These are phyloP conservation scores for Hippocampus barbouri DNA, from an alignment of 2,113 vertebrate genomes.

Conservation along the genomic window DNA sequence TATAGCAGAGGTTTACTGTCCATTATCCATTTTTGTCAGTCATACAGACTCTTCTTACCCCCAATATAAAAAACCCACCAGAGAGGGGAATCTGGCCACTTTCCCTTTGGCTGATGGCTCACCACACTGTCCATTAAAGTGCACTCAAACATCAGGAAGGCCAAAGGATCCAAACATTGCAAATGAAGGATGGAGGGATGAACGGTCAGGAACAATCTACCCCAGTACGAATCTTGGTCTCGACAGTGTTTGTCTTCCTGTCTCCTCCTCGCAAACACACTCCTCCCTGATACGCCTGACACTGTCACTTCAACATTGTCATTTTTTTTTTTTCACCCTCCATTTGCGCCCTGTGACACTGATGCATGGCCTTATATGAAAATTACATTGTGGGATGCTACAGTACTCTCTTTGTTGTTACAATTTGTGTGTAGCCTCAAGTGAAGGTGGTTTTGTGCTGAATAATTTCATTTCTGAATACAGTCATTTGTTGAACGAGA, in stretches of 20 bases:
- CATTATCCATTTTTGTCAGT: no score
- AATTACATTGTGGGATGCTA: not conserved
- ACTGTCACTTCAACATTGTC: conserved; percentile 23
- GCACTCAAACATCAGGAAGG: conserved; percentile 43
- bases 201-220: conserved; percentile 42
- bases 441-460: not conserved
- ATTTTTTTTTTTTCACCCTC: conserved; percentile 31
- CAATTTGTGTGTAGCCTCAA: not conserved
- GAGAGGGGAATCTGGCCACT: conserved; percentile 19
- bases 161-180: conserved; percentile 41
- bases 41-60: no score
- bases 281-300: not conserved
- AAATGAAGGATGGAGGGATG: conserved; percentile 30
- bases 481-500: not conserved
- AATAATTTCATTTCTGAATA: no score
- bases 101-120: conserved; percentile 42
- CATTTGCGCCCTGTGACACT: conserved; percentile 12
- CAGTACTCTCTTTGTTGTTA: not conserved
- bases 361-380: not conserved
- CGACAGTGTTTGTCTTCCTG: not conserved
- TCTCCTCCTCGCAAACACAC: not conserved
- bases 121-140: conserved; percentile 60
- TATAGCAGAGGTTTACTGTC: no score
- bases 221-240: conserved; percentile 15
- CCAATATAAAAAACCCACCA: no score